phyloP scores from a whole-genome alignment of 2,888 invertebrate genomes.

The Polyommatus icarus region DNA sequence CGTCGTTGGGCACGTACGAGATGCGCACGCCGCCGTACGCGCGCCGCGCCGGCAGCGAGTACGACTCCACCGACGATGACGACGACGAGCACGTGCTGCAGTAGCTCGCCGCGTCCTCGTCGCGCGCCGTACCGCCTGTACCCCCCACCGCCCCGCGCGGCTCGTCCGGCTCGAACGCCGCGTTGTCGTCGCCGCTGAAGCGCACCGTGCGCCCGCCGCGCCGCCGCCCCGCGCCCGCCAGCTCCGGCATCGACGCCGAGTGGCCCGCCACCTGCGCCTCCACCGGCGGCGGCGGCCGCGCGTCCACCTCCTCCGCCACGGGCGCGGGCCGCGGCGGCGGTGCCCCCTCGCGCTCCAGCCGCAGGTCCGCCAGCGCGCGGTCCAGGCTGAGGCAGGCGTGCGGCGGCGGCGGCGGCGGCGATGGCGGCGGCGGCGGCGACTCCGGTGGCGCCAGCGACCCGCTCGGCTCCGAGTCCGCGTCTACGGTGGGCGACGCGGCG shows the following conservation, averaged over 20 bases:
- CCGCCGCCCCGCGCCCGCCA: slow-evolving; percentile 71
- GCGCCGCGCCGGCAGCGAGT: slow-evolving; percentile 89
- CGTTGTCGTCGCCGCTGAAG: slow-evolving; percentile 74
- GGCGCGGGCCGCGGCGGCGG: slow-evolving; percentile 83
- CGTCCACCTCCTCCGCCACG: slow-evolving; percentile 57
- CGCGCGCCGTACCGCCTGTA: slow-evolving; percentile 58
- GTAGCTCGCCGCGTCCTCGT: slow-evolving; percentile 87
- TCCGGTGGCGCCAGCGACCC: slow-evolving; percentile 73
- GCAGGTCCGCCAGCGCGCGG: slow-evolving; percentile 71
- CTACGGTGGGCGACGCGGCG: slow-evolving; percentile 77
- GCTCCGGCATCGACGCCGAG: slow-evolving; percentile 73
- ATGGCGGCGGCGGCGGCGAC: slow-evolving; percentile 72
- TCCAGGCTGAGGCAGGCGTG: slow-evolving; percentile 72
- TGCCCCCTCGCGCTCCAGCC: slow-evolving; percentile 84
- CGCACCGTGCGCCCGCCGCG: slow-evolving; percentile 69
- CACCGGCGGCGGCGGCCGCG: slow-evolving; percentile 77
- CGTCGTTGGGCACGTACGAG: slow-evolving; percentile 96
- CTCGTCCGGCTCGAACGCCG: slow-evolving; percentile 72
- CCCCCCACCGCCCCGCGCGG: slow-evolving; percentile 56
- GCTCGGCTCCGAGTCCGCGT: slow-evolving; percentile 82
- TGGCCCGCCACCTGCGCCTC: slow-evolving; percentile 77
- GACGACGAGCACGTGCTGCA: slow-evolving; percentile 95
- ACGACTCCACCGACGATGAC: slow-evolving; percentile 93
- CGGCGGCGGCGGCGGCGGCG: slow-evolving; percentile 68
- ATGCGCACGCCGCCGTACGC: slow-evolving; percentile 94